phyloP scores from a whole-genome alignment of 1,140 invertebrate genomes.

The Saccostrea cuccullata region DNA sequence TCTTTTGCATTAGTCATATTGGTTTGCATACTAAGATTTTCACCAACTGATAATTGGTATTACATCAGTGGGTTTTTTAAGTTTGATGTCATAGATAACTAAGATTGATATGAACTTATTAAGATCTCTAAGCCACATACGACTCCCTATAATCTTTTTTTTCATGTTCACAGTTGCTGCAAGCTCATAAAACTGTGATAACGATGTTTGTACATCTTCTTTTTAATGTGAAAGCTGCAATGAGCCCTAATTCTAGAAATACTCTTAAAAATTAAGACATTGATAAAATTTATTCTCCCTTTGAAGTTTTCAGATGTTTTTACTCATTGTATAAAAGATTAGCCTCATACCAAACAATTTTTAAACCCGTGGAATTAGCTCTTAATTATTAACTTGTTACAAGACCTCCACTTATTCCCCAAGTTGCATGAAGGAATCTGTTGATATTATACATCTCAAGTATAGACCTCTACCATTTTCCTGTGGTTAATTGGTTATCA shows the following conservation, averaged over 20 bases:
- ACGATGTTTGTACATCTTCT: background rate
- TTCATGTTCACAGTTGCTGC: conserved; percentile 6
- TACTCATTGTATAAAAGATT: background rate
- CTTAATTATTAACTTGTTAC: background rate
- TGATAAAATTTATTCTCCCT: background rate
- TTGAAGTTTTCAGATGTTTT: background rate
- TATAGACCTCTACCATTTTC: no score
- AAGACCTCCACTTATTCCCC: background rate
- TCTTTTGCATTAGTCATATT: background rate
- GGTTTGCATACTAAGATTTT: background rate
- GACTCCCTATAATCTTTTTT: background rate
- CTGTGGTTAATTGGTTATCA: no score
- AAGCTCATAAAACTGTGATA: background rate
- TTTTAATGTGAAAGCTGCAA: conserved; percentile 17
- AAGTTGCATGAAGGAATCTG: background rate
- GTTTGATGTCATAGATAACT: background rate
- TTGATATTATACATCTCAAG: no score
- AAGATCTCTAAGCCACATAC: background rate
- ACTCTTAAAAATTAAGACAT: background rate
- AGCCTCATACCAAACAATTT: background rate
- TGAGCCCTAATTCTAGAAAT: conserved; percentile 6
- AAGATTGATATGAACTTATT: background rate
- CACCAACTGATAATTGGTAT: background rate
- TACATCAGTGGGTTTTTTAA: background rate
- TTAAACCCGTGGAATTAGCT: background rate